Evolutionary conservation across 2,113 vertebrate genomes (phyloP), one percentile per base, ranked within the genome.

Genomic region (Leucopsar rothschildi): DNA sequence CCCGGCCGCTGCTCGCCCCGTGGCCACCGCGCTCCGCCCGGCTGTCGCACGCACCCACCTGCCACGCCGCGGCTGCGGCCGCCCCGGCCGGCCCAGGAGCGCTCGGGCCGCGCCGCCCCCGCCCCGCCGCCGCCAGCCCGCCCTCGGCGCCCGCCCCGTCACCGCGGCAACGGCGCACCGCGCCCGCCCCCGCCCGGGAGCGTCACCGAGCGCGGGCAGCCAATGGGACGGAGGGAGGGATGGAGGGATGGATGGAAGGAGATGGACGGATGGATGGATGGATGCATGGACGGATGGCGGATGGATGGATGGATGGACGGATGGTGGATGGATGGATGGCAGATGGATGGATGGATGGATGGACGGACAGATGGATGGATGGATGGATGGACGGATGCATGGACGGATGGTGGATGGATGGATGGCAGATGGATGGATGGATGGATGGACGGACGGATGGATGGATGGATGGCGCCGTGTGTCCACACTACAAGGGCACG

Each of bases 401-500:
- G 35, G 35, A 35, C 7, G 35, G 35, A 35, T 35, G 35, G 35
- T 35, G 35, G 35, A 40, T 40, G 55, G 35, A 35, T 35, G 35
- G 35, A 35, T 35, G 35, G 35, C 35, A 35, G 35, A 35, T 35
- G 35, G 35, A 40, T 40, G 55, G 45, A 29, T 2, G 66, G 25
- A 31, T 14, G 28, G 37, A 19, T 11, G 57, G 50, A 33, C 11
- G 73, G 35, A 52, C 5, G 52, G 31, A 56, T 9, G 71, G 53
- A 73, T 15, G 53, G 14, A 45, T 13, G 61, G 53, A n/a, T 16
- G n/a, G 53, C 0, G 1, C 22, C 1, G 2, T 22, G 8, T 35
- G 13, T 42, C 35, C 0, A 0, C 0, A 0, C 33, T 45, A 15
- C 23, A 13, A 25, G 9, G 31, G 21, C 0, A 0, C 12, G 16